Conservation (phyloP, 2,888 invertebrate species). For the Temnothorax unifasciatus region DNA sequence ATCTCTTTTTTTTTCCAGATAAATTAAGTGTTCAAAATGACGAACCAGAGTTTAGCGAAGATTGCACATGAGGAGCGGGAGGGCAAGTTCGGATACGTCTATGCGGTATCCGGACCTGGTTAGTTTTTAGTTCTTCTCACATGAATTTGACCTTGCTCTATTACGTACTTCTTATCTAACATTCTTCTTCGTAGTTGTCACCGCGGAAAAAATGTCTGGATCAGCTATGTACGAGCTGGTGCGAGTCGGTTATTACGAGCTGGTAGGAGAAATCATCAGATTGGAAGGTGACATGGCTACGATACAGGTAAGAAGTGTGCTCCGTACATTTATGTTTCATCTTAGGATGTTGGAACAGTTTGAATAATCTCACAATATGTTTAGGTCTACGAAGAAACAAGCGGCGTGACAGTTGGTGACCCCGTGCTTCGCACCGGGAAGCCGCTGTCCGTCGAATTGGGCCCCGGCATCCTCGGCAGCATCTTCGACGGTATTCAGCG, state of each 20-base stretch:
- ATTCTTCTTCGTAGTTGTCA: slow-evolving; percentile 93
- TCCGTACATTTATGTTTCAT: neutral
- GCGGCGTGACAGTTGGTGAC: slow-evolving; percentile 99
- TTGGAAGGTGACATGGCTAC: slow-evolving; percentile 99
- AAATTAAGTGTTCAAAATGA: slow-evolving; percentile 87
- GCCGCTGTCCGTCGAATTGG: slow-evolving; percentile 99
- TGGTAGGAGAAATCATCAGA: slow-evolving; percentile 99
- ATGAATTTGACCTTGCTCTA: slow-evolving; percentile 11
- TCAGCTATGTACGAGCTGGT: slow-evolving; percentile 99
- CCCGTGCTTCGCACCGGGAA: slow-evolving; percentile 99
- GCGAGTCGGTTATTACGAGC: slow-evolving; percentile 98
- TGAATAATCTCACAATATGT: neutral
- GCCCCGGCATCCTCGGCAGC: slow-evolving; percentile 99
- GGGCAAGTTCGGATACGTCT: slow-evolving; percentile 96
- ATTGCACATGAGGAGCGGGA: slow-evolving; percentile 95
- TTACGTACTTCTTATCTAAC: neutral
- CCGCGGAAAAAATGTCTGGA: slow-evolving; percentile 99
- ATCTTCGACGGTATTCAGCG: slow-evolving; percentile 99
- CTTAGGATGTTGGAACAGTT: slow-evolving; percentile 16
- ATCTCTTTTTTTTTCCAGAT: slow-evolving; percentile 59
- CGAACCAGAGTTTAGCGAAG: slow-evolving; percentile 89
- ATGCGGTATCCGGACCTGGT: slow-evolving; percentile 99
- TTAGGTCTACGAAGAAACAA: slow-evolving; percentile 96
- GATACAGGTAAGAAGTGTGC: slow-evolving; percentile 92
- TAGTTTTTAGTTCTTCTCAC: slow-evolving; percentile 83